A percentile compares a stretch with the other conserved stretches of the same genome.
These are phyloP conservation scores for Amblyornis subalaris DNA, from an alignment of 2,113 vertebrate genomes.

Conservation along the genomic window DNA sequence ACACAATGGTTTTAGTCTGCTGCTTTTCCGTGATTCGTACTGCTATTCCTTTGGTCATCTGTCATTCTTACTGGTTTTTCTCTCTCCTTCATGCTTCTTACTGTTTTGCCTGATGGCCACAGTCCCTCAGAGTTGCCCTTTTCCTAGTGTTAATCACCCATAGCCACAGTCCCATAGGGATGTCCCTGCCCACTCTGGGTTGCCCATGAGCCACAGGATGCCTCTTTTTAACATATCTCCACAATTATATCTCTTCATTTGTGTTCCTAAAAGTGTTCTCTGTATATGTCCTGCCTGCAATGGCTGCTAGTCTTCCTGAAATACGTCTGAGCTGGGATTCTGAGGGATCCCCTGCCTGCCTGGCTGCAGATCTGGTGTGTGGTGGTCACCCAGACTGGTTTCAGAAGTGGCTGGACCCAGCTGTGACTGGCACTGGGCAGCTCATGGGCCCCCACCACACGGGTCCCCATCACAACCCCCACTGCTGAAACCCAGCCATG, in stretches of 20 bases:
- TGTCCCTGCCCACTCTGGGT: background rate
- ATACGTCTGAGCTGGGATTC: background rate
- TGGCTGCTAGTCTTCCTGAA: background rate
- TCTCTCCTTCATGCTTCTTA: background rate
- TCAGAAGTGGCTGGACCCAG: background rate
- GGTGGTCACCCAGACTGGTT: background rate
- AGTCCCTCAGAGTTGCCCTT: background rate
- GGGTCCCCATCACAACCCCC: background rate
- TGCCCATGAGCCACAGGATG: rapidly evolving
- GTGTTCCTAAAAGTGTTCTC: background rate
- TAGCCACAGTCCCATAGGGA: background rate
- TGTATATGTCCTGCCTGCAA: background rate
- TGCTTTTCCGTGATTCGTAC: background rate
- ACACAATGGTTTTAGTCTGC: background rate
- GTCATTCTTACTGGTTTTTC: background rate
- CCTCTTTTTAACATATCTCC: background rate
- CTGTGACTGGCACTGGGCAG: background rate
- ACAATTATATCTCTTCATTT: background rate
- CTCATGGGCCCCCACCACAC: background rate
- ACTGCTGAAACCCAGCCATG: background rate
- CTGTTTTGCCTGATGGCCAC: background rate
- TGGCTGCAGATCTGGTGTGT: background rate
- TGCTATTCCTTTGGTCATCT: background rate
- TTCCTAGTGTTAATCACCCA: background rate
- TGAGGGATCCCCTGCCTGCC: background rate